Evolutionary conservation across 2,797 vertebrate species (phyloP).

Genomic region (Esox masquinongy): DNA sequence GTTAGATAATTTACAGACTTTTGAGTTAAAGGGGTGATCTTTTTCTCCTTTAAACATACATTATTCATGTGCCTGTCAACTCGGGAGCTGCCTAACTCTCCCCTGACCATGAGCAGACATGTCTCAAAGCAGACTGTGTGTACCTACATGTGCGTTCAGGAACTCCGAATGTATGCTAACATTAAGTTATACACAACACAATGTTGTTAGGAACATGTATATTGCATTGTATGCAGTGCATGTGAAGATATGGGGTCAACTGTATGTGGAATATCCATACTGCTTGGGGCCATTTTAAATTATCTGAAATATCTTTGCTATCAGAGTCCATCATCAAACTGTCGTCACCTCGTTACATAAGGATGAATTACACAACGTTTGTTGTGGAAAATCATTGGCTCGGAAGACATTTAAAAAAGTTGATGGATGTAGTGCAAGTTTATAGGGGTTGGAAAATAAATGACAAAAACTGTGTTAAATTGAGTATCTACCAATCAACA

Average conservation of each 20-base stretch:
- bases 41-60: conserved; percentile 50
- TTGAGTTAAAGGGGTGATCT: conserved; percentile 39
- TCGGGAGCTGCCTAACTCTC: conserved; percentile 38
- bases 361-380: background rate
- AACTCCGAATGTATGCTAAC: background rate
- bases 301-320: background rate
- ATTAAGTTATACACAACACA: background rate
- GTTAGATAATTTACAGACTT: conserved; percentile 52
- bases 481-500: conserved; percentile 11
- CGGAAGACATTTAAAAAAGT: background rate
- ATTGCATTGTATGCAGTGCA: background rate
- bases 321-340: background rate
- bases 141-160: conserved; percentile 1
- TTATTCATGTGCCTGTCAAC: conserved; percentile 61
- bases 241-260: background rate
- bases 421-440: background rate
- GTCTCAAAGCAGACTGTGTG: conserved; percentile 23
- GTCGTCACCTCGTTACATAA: background rate
- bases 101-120: conserved; percentile 42
- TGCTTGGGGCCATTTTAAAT: background rate
- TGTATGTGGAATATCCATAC: background rate
- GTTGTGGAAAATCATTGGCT: background rate
- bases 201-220: background rate
- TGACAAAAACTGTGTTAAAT: background rate
- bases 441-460: background rate